These are phyloP conservation scores for Amblyteles armatorius DNA, from an alignment of 2,888 invertebrate genomes.

Conservation along the genomic window DNA sequence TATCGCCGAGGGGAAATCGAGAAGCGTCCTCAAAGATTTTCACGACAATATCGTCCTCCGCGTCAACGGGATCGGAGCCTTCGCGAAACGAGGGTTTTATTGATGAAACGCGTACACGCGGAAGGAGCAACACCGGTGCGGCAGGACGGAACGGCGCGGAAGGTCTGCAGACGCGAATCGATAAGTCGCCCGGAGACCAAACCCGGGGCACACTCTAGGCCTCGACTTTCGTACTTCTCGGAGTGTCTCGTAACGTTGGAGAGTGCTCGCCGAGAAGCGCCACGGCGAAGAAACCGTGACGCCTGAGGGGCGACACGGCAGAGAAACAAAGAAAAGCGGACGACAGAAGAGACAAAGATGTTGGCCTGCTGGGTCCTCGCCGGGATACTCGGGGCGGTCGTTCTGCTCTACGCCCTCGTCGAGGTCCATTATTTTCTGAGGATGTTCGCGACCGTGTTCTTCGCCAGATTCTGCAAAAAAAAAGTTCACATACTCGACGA, in stretches of 20 bases:
- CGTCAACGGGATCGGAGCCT: neutral
- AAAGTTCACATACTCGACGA: conserved; percentile 88
- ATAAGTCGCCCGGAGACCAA: conserved; percentile 63
- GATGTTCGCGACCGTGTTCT: conserved; percentile 88
- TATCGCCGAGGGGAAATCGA: neutral
- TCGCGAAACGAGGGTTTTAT: conserved; percentile 13
- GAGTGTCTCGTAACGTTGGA: conserved; percentile 33
- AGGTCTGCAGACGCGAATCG: conserved; percentile 66
- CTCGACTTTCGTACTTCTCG: conserved; percentile 45
- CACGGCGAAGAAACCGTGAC: conserved; percentile 3
- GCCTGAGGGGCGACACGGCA: too few relatives aligned
- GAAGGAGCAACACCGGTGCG: conserved; percentile 45
- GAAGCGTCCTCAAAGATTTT: neutral
- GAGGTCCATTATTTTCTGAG: conserved; percentile 92
- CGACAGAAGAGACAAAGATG: conserved; percentile 69
- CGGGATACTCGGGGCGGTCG: conserved; percentile 82
- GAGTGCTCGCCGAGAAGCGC: neutral
- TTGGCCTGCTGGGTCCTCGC: conserved; percentile 83
- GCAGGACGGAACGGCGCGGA: conserved; percentile 41
- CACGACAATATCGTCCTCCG: neutral
- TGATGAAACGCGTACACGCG: conserved; percentile 54
- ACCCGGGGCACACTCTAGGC: conserved; percentile 38
- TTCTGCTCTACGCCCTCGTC: conserved; percentile 87
- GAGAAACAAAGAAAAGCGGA: neutral
- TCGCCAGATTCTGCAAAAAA: conserved; percentile 88